Evolutionary conservation across 2,797 vertebrate genomes (phyloP).

Genomic region (Enteromius unitaeniatus): DNA sequence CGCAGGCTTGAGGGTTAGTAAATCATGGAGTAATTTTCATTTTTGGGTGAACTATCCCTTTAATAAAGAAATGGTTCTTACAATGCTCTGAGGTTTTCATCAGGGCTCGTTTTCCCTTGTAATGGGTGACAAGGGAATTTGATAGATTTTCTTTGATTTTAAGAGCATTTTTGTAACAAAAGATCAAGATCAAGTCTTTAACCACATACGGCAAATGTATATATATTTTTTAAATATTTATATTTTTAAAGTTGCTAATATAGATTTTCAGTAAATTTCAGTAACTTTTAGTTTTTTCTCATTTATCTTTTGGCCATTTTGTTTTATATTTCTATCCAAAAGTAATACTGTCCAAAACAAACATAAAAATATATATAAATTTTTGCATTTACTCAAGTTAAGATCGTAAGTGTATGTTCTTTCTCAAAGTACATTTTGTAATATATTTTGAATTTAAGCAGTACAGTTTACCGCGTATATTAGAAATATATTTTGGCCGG

Average conservation of each 20-base stretch:
- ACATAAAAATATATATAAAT: background rate
- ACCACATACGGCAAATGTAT: constrained; percentile 10
- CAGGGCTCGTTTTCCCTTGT: constrained; percentile 9
- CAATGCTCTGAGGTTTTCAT: constrained; percentile 40
- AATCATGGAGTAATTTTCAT: background rate
- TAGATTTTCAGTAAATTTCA: background rate
- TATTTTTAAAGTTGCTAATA: constrained; percentile 9
- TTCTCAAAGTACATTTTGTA: background rate
- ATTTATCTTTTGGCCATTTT: background rate
- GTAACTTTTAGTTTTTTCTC: background rate
- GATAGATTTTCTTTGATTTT: constrained; percentile 55
- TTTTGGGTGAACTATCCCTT: background rate
- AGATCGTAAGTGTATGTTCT: background rate
- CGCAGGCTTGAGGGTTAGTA: background rate
- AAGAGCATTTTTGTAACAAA: constrained; percentile 45
- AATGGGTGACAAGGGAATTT: constrained; percentile 15
- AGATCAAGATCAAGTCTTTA: background rate
- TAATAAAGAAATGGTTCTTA: constrained; percentile 35
- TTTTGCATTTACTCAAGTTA: constrained; percentile 3
- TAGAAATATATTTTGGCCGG: constrained; percentile 19
- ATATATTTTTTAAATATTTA: constrained; percentile 1
- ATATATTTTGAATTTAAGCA: background rate
- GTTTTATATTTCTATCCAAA: background rate
- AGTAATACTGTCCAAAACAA: background rate
- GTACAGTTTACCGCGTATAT: background rate